Conservation (phyloP, 2,888 invertebrate species). For the Cerceris ruficornis region DNA sequence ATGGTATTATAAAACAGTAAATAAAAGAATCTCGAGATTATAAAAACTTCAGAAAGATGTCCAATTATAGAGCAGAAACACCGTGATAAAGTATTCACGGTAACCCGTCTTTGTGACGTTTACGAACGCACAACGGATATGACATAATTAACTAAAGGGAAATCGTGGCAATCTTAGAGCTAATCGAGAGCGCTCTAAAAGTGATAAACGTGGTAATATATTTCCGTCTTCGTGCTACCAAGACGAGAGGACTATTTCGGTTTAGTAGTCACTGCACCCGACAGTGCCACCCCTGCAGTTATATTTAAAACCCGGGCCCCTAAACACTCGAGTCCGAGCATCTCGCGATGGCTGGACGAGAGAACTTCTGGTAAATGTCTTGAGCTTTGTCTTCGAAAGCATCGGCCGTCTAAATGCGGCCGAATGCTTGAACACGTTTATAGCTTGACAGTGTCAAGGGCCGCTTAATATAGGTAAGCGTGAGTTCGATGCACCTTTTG, state of each 20-base stretch:
- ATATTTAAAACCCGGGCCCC: conserved; percentile 64
- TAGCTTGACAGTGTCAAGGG: conserved; percentile 66
- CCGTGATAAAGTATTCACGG: too few relatives aligned
- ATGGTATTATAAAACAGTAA: too few relatives aligned
- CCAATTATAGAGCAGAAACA: too few relatives aligned
- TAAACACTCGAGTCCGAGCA: conserved; percentile 29
- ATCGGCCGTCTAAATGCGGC: conserved; percentile 58
- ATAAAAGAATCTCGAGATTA: too few relatives aligned
- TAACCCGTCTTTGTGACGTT: too few relatives aligned
- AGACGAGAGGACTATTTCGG: conserved; percentile 55
- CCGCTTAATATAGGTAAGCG: conserved; percentile 67
- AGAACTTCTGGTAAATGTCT: conserved; percentile 57
- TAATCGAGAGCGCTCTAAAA: conserved; percentile 1
- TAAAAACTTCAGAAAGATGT: too few relatives aligned
- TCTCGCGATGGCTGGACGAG: conserved; percentile 47
- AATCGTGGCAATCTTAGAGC: neutral
- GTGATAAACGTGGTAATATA: conserved; percentile 11
- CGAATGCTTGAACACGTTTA: conserved; percentile 46
- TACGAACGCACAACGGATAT: neutral
- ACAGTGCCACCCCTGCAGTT: conserved; percentile 58
- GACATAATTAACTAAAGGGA: neutral
- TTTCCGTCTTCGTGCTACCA: conserved; percentile 18
- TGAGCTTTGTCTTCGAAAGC: conserved; percentile 59
- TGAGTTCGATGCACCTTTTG: conserved; percentile 59
- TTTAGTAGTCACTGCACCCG: conserved; percentile 37